phyloP scores from a whole-genome alignment of 2,113 vertebrate species.

The rat (Rattus norvegicus) region GRCr8 NC_086024.1:45533001-45533500 shows the following conservation, averaged over 20 bases:
- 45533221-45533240: not conserved
- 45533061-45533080: not conserved
- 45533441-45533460: too few species aligned
- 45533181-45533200: not conserved
- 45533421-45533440: fast-evolving
- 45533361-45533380: not conserved
- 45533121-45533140: not conserved
- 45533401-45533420: fast-evolving
- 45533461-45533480: fast-evolving
- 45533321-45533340: not conserved
- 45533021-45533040: not conserved
- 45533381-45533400: too few species aligned
- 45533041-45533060: not conserved
- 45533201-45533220: not conserved
- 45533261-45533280: not conserved
- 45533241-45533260: not conserved
- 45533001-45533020: not conserved
- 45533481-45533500: not conserved
- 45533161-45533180: not conserved
- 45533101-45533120: not conserved
- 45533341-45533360: not conserved
- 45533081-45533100: too few species aligned
- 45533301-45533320: not conserved
- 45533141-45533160: not conserved
- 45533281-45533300: not conserved